Evolutionary conservation across 2,888 invertebrate species (phyloP).

Genomic region (Polymixis flavicincta): DNA sequence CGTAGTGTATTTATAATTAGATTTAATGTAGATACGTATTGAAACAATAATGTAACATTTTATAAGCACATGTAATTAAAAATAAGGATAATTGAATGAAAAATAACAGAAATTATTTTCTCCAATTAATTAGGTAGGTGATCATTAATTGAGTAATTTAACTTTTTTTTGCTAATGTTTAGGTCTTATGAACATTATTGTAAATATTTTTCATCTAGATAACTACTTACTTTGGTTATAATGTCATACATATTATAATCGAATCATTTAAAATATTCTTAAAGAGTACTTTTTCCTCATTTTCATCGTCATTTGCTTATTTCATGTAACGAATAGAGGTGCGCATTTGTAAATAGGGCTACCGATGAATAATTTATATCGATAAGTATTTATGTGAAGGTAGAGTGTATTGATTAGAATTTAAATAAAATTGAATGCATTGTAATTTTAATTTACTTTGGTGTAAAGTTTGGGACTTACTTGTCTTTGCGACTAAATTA

Average conservation of each 20-base stretch:
- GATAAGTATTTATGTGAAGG: conserved; percentile 62
- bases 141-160: neutral
- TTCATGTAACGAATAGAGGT: conserved; percentile 43
- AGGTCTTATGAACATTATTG: conserved; percentile 21
- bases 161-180: neutral
- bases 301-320: conserved; percentile 39
- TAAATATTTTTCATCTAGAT: conserved; percentile 46
- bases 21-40: conserved; percentile 12
- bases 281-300: conserved; percentile 2
- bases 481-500: neutral
- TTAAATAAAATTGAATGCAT: conserved; percentile 10
- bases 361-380: conserved; percentile 52
- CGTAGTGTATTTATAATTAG: conserved; percentile 23
- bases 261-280: conserved; percentile 17
- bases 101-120: conserved; percentile 13
- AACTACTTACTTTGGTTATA: neutral
- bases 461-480: neutral
- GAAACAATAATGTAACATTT: neutral
- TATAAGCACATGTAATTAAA: conserved; percentile 15
- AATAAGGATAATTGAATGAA: conserved; percentile 3
- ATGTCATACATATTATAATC: neutral
- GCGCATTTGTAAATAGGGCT: conserved; percentile 73
- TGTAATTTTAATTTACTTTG: conserved; percentile 23
- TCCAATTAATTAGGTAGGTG: neutral
- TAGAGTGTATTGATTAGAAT: conserved; percentile 41